Percentiles rank a stretch among this genome's conserved stretches.
phyloP scores from a whole-genome alignment of 2,797 vertebrate species.

The Myripristis jacobus region DNA sequence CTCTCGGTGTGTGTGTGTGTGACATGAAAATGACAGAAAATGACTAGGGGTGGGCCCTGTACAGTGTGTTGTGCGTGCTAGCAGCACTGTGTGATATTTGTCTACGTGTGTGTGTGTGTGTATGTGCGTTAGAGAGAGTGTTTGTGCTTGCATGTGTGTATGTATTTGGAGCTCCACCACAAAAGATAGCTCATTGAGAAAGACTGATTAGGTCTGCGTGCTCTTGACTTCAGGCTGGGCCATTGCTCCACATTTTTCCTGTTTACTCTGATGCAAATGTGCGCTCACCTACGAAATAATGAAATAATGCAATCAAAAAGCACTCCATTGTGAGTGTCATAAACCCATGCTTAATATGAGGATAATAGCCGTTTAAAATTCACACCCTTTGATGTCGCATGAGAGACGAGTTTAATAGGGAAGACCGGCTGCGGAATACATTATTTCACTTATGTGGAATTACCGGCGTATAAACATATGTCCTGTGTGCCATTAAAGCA shows the following conservation, averaged over 20 bases:
- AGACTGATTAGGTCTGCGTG: conserved; percentile 46
- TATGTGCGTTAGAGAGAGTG: conserved; percentile 24
- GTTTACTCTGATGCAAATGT: conserved; percentile 55
- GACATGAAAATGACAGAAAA: not conserved
- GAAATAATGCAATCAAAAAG: conserved; percentile 65
- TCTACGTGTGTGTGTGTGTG: conserved; percentile 26
- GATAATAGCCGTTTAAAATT: conserved; percentile 68
- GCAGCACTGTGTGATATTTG: conserved; percentile 29
- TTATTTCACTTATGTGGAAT: conserved; percentile 51
- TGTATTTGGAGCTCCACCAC: conserved; percentile 32
- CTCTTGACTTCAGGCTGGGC: conserved; percentile 39
- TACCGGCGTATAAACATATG: conserved; percentile 44
- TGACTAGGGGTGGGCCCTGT: conserved; percentile 12
- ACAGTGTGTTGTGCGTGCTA: conserved; percentile 28
- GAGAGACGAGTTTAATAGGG: conserved; percentile 64
- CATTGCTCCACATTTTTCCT: not conserved
- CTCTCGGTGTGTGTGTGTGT: conserved; percentile 14
- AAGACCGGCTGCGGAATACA: conserved; percentile 54
- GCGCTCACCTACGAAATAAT: conserved; percentile 47
- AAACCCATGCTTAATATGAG: conserved; percentile 60
- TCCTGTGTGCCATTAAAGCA: conserved; percentile 30
- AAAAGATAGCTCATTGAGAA: conserved; percentile 49
- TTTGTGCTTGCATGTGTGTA: conserved; percentile 33
- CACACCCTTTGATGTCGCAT: conserved; percentile 59
- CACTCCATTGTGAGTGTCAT: conserved; percentile 59